Evolutionary conservation across 2,888 invertebrate genomes (phyloP).

Genomic region (Hypselothyrea guttata): DNA sequence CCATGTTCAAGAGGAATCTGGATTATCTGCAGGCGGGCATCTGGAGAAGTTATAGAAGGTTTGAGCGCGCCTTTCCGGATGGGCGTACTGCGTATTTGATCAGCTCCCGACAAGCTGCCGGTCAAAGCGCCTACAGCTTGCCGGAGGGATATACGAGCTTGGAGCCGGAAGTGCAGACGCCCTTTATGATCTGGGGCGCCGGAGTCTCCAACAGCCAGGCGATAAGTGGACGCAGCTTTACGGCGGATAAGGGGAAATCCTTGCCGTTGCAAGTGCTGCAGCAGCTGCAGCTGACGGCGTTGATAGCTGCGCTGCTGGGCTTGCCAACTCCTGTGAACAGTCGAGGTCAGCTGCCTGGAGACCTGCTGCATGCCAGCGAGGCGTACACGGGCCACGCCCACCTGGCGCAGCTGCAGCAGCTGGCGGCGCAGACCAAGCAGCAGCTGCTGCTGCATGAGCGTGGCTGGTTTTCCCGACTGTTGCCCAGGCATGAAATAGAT

Average conservation of each 20-base stretch:
- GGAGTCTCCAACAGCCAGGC: conserved; percentile 84
- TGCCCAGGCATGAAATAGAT: conserved; percentile 48
- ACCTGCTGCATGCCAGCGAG: conserved; percentile 60
- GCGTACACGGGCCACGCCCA: too few species aligned
- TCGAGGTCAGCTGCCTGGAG: conserved; percentile 75
- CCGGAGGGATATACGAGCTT: background rate
- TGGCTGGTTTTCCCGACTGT: conserved; percentile 37
- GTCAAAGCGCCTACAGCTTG: conserved; percentile 91
- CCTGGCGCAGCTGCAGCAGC: too few species aligned
- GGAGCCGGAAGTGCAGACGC: conserved; percentile 91
- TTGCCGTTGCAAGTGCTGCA: conserved; percentile 86
- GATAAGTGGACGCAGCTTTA: conserved; percentile 34
- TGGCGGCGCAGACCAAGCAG: conserved; percentile 85
- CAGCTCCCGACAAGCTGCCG: conserved; percentile 99
- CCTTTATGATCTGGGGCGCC: conserved; percentile 96
- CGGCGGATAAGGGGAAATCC: conserved; percentile 23
- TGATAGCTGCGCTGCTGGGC: conserved; percentile 93
- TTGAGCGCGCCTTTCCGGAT: conserved; percentile 90
- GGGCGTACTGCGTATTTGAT: conserved; percentile 92
- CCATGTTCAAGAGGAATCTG: conserved; percentile 91
- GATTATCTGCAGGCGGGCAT: conserved; percentile 90
- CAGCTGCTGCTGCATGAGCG: conserved; percentile 57
- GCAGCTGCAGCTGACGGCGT: conserved; percentile 95
- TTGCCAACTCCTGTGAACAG: conserved; percentile 93
- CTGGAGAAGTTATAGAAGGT: conserved; percentile 85